Evolutionary conservation across 2,797 vertebrate species (phyloP).

Genomic region (Pelochelys cantorii): DNA sequence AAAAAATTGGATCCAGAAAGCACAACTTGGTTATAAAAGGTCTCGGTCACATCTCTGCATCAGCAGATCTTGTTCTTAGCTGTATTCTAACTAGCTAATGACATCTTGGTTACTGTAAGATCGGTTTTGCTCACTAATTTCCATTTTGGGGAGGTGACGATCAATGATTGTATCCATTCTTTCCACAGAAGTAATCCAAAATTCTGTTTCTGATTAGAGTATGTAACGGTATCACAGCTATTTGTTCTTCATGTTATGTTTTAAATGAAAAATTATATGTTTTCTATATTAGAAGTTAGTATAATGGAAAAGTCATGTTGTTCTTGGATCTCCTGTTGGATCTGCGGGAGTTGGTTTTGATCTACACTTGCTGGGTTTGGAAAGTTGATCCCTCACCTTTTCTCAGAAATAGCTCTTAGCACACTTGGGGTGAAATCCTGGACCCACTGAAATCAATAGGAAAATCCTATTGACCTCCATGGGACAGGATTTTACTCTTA

Average conservation of each 20-base stretch:
- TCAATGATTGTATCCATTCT: slow-evolving; percentile 23
- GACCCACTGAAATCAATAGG: neutral
- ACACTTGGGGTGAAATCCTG: slow-evolving; percentile 49
- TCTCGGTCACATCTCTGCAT: neutral
- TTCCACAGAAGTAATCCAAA: slow-evolving; percentile 65
- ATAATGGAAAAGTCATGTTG: slow-evolving; percentile 67
- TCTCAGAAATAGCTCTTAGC: slow-evolving; percentile 35
- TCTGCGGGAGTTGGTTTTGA: slow-evolving; percentile 32
- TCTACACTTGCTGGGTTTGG: slow-evolving; percentile 49
- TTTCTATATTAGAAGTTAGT: slow-evolving; percentile 62
- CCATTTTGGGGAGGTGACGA: slow-evolving; percentile 34
- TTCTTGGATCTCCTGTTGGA: slow-evolving; percentile 50
- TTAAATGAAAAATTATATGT: slow-evolving; percentile 55
- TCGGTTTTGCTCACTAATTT: slow-evolving; percentile 32
- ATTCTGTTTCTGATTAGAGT: slow-evolving; percentile 68
- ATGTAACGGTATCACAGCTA: slow-evolving; percentile 53
- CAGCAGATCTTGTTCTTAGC: neutral
- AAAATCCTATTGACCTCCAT: slow-evolving; percentile 21
- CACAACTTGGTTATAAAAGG: neutral
- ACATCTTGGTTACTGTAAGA: slow-evolving; percentile 8
- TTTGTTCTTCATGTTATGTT: slow-evolving; percentile 62
- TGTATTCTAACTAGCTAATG: neutral
- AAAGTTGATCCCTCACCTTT: slow-evolving; percentile 35
- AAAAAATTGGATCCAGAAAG: slow-evolving; percentile 12
- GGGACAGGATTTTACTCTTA: slow-evolving; percentile 34